Percentiles rank a stretch among this genome's conserved stretches.
Evolutionary conservation across 37 sponge, comb jelly and placozoan genomes (phyloP).

Genomic region (Agelas oroides): DNA sequence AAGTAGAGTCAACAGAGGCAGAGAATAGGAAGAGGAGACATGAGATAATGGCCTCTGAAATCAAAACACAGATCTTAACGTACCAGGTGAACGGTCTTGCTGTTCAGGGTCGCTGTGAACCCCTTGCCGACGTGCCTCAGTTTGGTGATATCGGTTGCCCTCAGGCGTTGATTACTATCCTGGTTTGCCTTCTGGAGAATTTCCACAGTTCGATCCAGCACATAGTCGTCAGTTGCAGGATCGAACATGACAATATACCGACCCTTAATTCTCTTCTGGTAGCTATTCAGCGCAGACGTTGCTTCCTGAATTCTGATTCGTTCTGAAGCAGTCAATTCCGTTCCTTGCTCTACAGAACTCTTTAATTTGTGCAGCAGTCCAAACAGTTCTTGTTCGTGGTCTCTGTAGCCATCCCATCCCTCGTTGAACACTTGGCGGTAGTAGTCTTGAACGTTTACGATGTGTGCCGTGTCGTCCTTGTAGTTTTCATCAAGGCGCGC

Average conservation of each 20-base stretch:
- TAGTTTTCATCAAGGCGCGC: background rate
- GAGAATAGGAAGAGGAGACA: too few relatives aligned
- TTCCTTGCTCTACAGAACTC: background rate
- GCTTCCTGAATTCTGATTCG: background rate
- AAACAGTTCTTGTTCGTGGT: slow-evolving; percentile 13
- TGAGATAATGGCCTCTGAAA: too few relatives aligned
- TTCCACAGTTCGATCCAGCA: slow-evolving; percentile 52
- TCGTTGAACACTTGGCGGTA: slow-evolving; percentile 39
- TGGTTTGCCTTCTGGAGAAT: slow-evolving; percentile 48
- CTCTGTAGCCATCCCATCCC: background rate
- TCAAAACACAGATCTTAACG: background rate
- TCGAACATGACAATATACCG: slow-evolving; percentile 72
- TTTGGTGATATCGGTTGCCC: slow-evolving; percentile 53
- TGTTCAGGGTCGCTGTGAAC: slow-evolving; percentile 74
- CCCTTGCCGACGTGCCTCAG: slow-evolving; percentile 59
- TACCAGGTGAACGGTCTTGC: slow-evolving; percentile 61
- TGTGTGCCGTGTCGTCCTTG: slow-evolving; percentile 45
- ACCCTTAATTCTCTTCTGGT: slow-evolving; percentile 46
- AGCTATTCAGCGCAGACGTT: background rate
- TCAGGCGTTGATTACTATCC: slow-evolving; percentile 30
- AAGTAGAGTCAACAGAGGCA: too few relatives aligned
- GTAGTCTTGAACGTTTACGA: slow-evolving; percentile 52
- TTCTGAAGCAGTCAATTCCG: background rate
- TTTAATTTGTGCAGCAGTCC: background rate
- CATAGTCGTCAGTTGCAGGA: slow-evolving; percentile 26